phyloP scores from a whole-genome alignment of 2,113 vertebrate genomes.

The Suncus etruscus region DNA sequence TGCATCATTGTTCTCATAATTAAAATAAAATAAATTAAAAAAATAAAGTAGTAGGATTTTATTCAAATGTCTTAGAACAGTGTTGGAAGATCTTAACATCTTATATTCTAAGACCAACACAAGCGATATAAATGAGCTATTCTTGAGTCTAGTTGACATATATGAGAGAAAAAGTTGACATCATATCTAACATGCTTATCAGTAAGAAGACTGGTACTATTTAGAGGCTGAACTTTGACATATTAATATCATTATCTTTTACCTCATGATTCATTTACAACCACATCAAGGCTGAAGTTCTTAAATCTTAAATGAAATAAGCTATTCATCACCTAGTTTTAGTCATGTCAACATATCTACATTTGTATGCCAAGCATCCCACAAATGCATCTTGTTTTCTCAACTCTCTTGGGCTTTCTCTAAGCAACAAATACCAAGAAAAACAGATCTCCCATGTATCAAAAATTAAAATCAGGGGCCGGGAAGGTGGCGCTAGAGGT shows the following conservation, averaged over 20 bases:
- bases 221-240: conserved; percentile 62
- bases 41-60: conserved; percentile 66
- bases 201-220: conserved; percentile 4
- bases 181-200: background rate
- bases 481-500: too few relatives aligned
- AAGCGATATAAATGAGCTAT: conserved; percentile 42
- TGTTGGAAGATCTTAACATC: conserved; percentile 44
- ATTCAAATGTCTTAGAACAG: conserved; percentile 72
- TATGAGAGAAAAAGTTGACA: background rate
- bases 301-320: conserved; percentile 18
- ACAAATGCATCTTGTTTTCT: background rate
- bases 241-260: conserved; percentile 7
- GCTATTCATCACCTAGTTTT: conserved; percentile 38
- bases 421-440: conserved; percentile 4
- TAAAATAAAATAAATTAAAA: too few relatives aligned
- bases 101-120: conserved; percentile 35
- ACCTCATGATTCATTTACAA: background rate
- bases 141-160: conserved; percentile 36
- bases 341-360: background rate
- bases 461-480: conserved; percentile 1
- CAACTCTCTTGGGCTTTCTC: conserved; percentile 5
- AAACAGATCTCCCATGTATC: conserved; percentile 41
- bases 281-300: conserved; percentile 8
- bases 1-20: too few relatives aligned
- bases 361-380: background rate